Percentiles rank a stretch among this genome's conserved stretches.
phyloP scores from a whole-genome alignment of 2,797 vertebrate species.

The Crax fasciolata region DNA sequence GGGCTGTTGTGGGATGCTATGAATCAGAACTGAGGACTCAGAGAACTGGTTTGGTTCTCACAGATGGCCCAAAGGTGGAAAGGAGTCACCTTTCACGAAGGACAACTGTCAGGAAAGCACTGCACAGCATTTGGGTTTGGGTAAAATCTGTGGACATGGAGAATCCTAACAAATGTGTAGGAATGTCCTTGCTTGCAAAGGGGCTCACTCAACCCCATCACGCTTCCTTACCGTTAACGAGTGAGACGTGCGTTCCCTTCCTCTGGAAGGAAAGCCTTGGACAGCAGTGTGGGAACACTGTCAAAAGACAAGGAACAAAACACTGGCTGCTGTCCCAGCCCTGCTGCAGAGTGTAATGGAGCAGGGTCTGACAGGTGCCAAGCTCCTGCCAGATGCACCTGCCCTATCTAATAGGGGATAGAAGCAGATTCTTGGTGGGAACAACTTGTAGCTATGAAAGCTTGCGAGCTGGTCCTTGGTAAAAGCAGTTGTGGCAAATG shows the following conservation, averaged over 20 bases:
- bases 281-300: neutral
- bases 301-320: neutral
- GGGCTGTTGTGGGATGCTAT: neutral
- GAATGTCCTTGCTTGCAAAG: neutral
- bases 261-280: neutral
- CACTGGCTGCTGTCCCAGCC: neutral
- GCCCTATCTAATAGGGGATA: neutral
- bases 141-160: neutral
- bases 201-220: neutral
- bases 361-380: neutral
- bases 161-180: neutral
- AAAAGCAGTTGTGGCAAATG: neutral
- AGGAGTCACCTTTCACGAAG: neutral
- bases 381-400: neutral
- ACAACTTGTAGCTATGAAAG: neutral
- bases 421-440: neutral
- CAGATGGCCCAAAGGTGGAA: neutral
- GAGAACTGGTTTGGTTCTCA: neutral
- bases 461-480: neutral
- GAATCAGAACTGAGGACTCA: neutral
- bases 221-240: neutral
- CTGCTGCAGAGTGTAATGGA: neutral
- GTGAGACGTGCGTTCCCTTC: rapidly evolving
- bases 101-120: neutral
- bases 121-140: neutral